Base-by-base conservation (phyloP, 2,113 vertebrate species). In the Platichthys flesus region DNA sequence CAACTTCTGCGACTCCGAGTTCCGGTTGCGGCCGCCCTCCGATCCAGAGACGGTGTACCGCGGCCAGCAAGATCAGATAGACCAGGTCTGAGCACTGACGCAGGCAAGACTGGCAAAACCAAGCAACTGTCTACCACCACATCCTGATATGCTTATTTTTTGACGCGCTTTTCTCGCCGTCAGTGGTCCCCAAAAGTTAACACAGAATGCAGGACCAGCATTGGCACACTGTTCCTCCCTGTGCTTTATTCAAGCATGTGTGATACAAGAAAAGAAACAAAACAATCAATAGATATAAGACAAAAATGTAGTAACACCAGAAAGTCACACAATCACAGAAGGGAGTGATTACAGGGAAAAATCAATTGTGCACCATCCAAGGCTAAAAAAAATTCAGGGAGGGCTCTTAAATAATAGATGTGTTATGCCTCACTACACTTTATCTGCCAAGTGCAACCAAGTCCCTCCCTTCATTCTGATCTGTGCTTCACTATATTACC, bases 21-120 rank as follows among this genome's bases (percentile, higher is more conserved):
- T 99, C 89, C 95, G 93, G 85, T 91, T 99, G 59, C 94, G 98
- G 76, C 97, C 97, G 72, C 98, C 98, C 4, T 99, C 98, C 4
- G 97, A 99, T 87, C 98, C 98, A 20, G 97, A 97, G 86, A 97
- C 95, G 0, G 96, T 98, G 31, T 99, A 99, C 91, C 94, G 95
- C 70, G 98, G 97, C 70, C 97, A 99, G 78, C 97, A 99, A 93
- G 98, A 99, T 94, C 98, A 99, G 94, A 99, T 99, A 87, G 97
- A 99, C 90, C 98, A 98, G 95, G 98, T 98, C 92, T 87, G 88
- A 81, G 70, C 79, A 66, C 65, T 78, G 65, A 60, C 35, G 64
- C 79, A 74, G 83, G 63, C 78, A 82, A 85, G 79, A 79, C 65
- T 35, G 71, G 76, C 24, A 76, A 57, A 79, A 80, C 66, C 70